phyloP scores from a whole-genome alignment of 1,140 invertebrate genomes.

The Araneus ventricosus region DNA sequence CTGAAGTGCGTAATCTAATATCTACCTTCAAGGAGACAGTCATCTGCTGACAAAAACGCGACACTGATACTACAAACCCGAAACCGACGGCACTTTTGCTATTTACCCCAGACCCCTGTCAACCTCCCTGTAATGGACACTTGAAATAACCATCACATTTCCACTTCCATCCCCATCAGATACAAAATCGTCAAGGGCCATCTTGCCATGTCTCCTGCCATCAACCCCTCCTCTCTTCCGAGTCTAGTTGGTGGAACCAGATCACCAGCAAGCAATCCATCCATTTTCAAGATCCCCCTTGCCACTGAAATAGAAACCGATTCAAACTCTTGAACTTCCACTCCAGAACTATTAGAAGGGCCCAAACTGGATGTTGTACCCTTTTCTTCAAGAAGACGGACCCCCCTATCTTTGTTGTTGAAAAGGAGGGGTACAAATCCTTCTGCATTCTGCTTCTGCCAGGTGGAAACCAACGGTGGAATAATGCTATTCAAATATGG shows the following conservation, averaged over 20 bases:
- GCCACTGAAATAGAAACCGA: constrained; percentile 39
- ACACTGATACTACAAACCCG: background rate
- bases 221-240: background rate
- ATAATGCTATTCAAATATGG: background rate
- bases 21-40: background rate
- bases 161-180: background rate
- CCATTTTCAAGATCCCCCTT: background rate
- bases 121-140: background rate
- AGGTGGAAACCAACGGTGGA: constrained; percentile 1
- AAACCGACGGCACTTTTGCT: background rate
- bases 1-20: background rate
- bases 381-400: constrained; percentile 24
- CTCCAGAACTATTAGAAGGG: constrained; percentile 32
- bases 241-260: constrained; percentile 8
- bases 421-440: background rate
- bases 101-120: background rate
- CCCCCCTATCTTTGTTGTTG: background rate
- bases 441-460: background rate
- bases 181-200: background rate
- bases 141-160: constrained; percentile 23
- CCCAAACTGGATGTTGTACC: background rate
- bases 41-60: background rate
- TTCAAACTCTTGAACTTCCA: background rate
- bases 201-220: background rate
- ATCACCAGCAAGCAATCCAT: background rate